Base-by-base conservation (phyloP, 2,113 vertebrate genomes). In the Vombatus ursinus region DNA sequence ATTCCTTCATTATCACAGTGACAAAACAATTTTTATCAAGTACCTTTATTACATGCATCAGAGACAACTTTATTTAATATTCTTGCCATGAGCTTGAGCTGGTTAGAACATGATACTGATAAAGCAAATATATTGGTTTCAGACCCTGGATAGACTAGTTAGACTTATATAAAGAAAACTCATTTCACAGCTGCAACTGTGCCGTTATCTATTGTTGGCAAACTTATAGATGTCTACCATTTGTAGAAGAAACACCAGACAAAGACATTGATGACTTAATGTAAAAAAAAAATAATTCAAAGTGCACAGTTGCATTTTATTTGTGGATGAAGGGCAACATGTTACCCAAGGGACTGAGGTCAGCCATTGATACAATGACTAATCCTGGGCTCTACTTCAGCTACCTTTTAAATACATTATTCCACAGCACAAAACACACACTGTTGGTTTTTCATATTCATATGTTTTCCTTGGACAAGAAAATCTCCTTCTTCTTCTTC, bases 371-470 rank as follows among this genome's bases (percentile, higher is more conserved):
- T 14, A 89, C 44, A 90, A 52, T 77, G 28, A 7, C 31, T 77
- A 84, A 16, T 31, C 31, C 57, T 61, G 57, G 53, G 53, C 7
- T 12, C 8, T 5, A 89, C 11, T 11, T 31, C 25, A 23, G 96
- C 77, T 23, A 94, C 28, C 48, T 96, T 96, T 26, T 90, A 14
- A 84, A 94, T 44, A 93, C 93, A 95, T 95, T 91, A 94, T 93
- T 90, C 96, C 12, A 96, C 49, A 93, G 51, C 51, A 96, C 61
- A 96, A 96, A 96, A 48, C 24, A 92, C 4, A 89, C 95, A 93
- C 95, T 16, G 53, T 91, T 93, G 22, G 2, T 90, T 91, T 95
- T 92, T 92, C 68, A 84, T 44, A 44, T 8, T 94, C n/a, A 95
- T 89, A 31, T 93, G 0, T 94, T 95, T 96, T 94, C 93, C 28